phyloP scores from a whole-genome alignment of 2,113 vertebrate species.

The Dasyurus viverrinus region DNA sequence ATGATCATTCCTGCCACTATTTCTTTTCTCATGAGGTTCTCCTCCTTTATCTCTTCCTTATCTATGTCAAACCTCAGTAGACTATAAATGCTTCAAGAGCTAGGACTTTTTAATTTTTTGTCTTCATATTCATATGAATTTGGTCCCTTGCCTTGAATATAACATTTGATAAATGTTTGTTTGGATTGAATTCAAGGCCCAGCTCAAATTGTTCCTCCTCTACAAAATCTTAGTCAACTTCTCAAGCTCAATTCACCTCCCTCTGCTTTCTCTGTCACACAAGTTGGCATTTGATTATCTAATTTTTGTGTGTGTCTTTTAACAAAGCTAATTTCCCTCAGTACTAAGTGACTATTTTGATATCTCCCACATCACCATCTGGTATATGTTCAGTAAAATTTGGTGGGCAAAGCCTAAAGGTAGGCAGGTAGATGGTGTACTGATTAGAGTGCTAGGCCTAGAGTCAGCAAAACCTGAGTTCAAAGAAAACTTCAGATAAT shows the following conservation, averaged over 20 bases:
- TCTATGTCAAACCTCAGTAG: background rate
- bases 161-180: conserved; percentile 7
- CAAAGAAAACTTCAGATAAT: background rate
- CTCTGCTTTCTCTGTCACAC: background rate
- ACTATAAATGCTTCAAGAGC: background rate
- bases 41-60: conserved; percentile 4
- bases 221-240: background rate
- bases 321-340: background rate
- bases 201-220: background rate
- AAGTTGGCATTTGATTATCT: background rate
- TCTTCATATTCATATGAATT: background rate
- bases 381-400: conserved; percentile 12
- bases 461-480: background rate
- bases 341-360: background rate
- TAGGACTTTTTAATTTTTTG: background rate
- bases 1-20: background rate
- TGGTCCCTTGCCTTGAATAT: conserved; percentile 8
- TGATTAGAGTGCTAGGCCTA: background rate
- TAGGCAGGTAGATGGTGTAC: background rate
- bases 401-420: background rate
- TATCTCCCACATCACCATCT: conserved; percentile 14
- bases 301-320: background rate
- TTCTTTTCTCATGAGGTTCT: background rate
- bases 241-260: background rate
- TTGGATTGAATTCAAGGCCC: background rate